Base-by-base conservation (phyloP, 2,113 vertebrate species). In the Limnothrissa miodon region DNA sequence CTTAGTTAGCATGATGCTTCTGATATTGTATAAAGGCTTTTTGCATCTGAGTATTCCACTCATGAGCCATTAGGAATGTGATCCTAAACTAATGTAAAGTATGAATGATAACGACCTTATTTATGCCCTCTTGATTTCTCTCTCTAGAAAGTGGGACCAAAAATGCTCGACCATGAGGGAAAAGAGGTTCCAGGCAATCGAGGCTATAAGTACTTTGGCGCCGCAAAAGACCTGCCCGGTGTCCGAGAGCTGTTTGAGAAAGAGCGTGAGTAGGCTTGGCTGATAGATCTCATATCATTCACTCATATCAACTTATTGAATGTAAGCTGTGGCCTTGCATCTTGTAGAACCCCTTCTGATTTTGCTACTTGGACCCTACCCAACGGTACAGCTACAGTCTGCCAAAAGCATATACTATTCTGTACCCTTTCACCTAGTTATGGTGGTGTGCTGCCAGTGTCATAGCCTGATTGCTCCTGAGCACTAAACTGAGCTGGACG, bases 151-250 rank as follows among this genome's bases (percentile, higher is more conserved):
- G 90, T 98, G 33, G 98, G 98, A 23, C 98, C 98, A 0, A 96
- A 91, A 91, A 99, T 99, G 97, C 82, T 99, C 82, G 98, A 99
- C 84, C 97, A 99, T 0, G 97, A 99, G 89, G 98, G 98, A 25
- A 99, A 97, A 79, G 98, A 98, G 90, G 98, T 99, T 74, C 98
- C 98, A 11, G 98, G 98, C 86, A 99, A 99, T 90, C 93, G 98
- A 78, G 98, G 98, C 13, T 99, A 99, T 87, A 99, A 99, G 84
- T 99, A 99, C 84, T 99, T 99, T 6, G 98, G 98, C 81, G 98
- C 98, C 0, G 98, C 98, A 1, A 97, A 98, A 91, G 98, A 99
- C 83, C 89, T 99, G 5, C 98, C 97, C 0, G 98, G 98, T 45
- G 98, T 99, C 45, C 88, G 98, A 82, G 98, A 99, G 81, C 95